Percentiles rank a stretch among this genome's conserved stretches.
Evolutionary conservation across 2,888 invertebrate genomes (phyloP).

Genomic region (Yponomeuta plumbellus): DNA sequence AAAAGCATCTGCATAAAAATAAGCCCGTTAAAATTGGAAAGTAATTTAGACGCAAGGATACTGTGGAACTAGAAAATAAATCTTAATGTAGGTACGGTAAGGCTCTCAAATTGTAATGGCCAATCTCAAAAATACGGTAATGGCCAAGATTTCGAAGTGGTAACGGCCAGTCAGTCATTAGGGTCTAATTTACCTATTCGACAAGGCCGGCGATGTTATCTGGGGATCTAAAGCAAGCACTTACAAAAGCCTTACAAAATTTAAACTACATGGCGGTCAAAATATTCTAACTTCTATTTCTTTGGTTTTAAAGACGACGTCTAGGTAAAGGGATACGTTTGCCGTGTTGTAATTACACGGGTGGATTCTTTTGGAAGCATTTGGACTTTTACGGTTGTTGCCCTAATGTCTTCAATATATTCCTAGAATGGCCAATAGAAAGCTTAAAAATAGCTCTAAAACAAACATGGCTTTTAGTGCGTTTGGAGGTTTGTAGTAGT

Average conservation of each 20-base stretch:
- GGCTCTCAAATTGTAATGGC: neutral
- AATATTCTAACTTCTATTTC: neutral
- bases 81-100: neutral
- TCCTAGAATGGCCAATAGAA: neutral
- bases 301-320: neutral
- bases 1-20: conserved; percentile 14
- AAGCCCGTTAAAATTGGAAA: conserved; percentile 6
- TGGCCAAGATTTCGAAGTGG: neutral
- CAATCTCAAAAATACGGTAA: too few relatives aligned
- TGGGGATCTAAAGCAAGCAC: conserved; percentile 11
- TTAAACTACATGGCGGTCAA: neutral
- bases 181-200: conserved; percentile 14
- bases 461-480: too few relatives aligned
- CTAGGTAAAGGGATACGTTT: neutral
- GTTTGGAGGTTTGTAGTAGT: too few relatives aligned
- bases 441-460: too few relatives aligned
- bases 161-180: conserved; percentile 7
- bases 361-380: conserved; percentile 28
- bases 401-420: neutral
- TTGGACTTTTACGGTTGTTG: conserved; percentile 6
- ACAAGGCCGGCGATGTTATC: conserved; percentile 14
- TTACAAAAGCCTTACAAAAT: neutral
- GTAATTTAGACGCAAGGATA: neutral
- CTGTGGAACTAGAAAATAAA: neutral
- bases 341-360: conserved; percentile 30